Evolutionary conservation across 2,888 invertebrate species (phyloP).

Genomic region (Cheilosia pagana): DNA sequence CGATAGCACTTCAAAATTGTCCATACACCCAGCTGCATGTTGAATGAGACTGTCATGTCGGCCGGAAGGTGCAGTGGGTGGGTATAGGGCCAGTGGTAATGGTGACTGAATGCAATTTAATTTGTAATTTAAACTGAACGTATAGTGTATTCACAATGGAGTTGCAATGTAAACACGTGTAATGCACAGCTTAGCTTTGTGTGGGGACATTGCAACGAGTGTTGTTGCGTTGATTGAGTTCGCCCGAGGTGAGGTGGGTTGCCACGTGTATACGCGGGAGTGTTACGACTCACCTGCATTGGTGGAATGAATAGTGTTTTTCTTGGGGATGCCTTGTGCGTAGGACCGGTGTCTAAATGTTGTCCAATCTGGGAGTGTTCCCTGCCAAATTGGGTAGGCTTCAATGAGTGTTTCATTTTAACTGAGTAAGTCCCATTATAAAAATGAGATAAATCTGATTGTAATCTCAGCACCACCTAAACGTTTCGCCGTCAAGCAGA

Average conservation of each 20-base stretch:
- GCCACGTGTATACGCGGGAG: neutral
- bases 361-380: no score
- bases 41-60: slow-evolving; percentile 33
- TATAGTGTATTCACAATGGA: slow-evolving; percentile 29
- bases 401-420: no score
- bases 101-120: slow-evolving; percentile 65
- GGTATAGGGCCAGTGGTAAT: slow-evolving; percentile 24
- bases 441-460: no score
- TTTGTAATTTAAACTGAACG: slow-evolving; percentile 69
- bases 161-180: slow-evolving; percentile 62
- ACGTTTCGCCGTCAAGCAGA: no score
- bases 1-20: slow-evolving; percentile 72
- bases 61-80: neutral
- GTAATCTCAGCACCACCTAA: no score
- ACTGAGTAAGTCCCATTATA: no score
- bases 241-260: neutral
- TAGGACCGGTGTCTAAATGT: no score
- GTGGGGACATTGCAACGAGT: slow-evolving; percentile 21
- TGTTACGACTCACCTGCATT: neutral
- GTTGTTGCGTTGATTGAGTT: slow-evolving; percentile 38
- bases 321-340: no score
- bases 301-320: neutral
- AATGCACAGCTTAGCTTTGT: slow-evolving; percentile 46
- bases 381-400: no score
- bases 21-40: slow-evolving; percentile 50